These are phyloP conservation scores for Eulemur rubriventer DNA, from an alignment of 2,797 vertebrate genomes.

Conservation along the genomic window DNA sequence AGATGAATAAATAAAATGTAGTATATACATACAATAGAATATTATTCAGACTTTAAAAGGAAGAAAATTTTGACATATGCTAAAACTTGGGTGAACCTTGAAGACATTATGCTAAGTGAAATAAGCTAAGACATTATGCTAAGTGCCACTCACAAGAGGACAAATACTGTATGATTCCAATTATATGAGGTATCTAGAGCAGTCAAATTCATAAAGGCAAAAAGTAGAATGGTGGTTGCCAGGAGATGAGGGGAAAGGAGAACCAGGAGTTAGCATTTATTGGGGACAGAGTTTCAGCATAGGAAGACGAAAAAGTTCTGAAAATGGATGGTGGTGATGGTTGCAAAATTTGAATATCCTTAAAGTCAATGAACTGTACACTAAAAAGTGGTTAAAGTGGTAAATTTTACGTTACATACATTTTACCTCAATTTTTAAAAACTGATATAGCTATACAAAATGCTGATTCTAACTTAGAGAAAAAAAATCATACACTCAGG, in stretches of 20 bases:
- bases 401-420: not conserved
- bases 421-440: not conserved
- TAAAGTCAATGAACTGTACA: not conserved
- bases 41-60: not conserved
- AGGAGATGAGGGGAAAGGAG: not conserved
- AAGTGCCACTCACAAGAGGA: not conserved
- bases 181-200: not conserved
- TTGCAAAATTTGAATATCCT: not conserved
- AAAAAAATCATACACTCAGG: not conserved
- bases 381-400: not conserved
- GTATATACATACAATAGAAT: not conserved
- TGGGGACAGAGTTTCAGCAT: not conserved
- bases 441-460: not conserved
- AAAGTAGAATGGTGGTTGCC: not conserved
- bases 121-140: not conserved
- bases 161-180: not conserved
- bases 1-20: conserved; percentile 13
- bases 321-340: not conserved
- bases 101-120: conserved; percentile 8
- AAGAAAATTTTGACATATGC: conserved; percentile 4
- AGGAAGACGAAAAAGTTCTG: conserved; percentile 12
- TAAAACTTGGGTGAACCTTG: conserved; percentile 31
- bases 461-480: not conserved
- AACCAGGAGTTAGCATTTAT: not conserved
- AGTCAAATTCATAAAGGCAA: conserved; percentile 4